Conservation (phyloP, 2,888 invertebrate species). For the Pegoplata infirma region DNA sequence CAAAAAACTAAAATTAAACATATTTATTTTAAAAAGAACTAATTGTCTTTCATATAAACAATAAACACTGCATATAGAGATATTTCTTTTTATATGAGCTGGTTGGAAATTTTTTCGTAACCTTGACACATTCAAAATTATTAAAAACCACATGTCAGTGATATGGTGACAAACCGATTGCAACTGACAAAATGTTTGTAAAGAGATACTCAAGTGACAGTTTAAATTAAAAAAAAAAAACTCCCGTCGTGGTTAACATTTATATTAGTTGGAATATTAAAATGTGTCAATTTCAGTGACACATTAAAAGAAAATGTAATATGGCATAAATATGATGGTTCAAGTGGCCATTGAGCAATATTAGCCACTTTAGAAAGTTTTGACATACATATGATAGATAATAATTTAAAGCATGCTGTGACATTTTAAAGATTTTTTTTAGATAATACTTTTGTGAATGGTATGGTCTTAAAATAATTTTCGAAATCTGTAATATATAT, state of each 20-base stretch:
- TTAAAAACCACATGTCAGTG: neutral
- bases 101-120: neutral
- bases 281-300: constrained; percentile 13
- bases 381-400: too few species aligned
- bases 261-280: neutral
- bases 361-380: too few species aligned
- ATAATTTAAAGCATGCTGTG: too few species aligned
- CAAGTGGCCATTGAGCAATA: constrained; percentile 38
- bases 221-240: neutral
- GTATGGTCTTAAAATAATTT: too few species aligned
- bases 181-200: constrained; percentile 2
- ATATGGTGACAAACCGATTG: neutral
- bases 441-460: too few species aligned
- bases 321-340: constrained; percentile 17
- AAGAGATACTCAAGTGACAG: neutral
- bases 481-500: too few species aligned
- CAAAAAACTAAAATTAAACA: neutral
- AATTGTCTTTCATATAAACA: neutral
- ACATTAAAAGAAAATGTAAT: neutral
- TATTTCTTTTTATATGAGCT: neutral
- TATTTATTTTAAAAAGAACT: neutral
- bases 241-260: too few species aligned
- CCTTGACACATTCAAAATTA: neutral
- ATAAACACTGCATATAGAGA: neutral
- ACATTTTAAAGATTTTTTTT: too few species aligned